A percentile compares a stretch with the other conserved stretches of the same genome.
Conservation (phyloP, 2,113 vertebrate genomes). For the Cairina moschata region DNA sequence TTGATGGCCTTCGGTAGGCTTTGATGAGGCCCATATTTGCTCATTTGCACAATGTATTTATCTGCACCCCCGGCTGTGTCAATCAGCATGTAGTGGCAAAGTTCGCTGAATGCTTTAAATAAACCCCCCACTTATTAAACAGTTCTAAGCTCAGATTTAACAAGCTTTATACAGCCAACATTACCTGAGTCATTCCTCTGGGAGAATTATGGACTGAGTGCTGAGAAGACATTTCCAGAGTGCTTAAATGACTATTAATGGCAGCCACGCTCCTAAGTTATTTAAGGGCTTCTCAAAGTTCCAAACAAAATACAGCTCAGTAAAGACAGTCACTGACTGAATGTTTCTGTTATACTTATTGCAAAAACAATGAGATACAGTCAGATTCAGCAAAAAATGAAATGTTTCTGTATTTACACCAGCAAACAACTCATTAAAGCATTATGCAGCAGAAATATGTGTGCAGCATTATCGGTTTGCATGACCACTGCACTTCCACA, state of each 20-base stretch:
- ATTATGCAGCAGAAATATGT: background rate
- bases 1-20: background rate
- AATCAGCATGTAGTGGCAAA: constrained; percentile 33
- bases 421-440: background rate
- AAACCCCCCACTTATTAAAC: constrained; percentile 26
- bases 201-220: background rate
- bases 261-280: background rate
- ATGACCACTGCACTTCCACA: background rate
- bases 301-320: background rate
- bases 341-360: background rate
- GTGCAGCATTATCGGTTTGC: background rate
- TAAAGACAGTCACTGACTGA: background rate
- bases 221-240: background rate
- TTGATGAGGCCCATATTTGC: constrained; percentile 51
- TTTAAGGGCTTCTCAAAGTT: background rate
- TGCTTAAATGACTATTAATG: constrained; percentile 9
- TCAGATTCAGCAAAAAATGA: background rate
- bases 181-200: constrained; percentile 24
- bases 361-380: background rate
- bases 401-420: background rate
- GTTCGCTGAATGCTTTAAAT: constrained; percentile 27
- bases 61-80: background rate
- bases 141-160: background rate
- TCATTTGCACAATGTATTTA: constrained; percentile 54
- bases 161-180: constrained; percentile 1